phyloP scores from a whole-genome alignment of 2,888 invertebrate species.

The Thymelicus acteon region DNA sequence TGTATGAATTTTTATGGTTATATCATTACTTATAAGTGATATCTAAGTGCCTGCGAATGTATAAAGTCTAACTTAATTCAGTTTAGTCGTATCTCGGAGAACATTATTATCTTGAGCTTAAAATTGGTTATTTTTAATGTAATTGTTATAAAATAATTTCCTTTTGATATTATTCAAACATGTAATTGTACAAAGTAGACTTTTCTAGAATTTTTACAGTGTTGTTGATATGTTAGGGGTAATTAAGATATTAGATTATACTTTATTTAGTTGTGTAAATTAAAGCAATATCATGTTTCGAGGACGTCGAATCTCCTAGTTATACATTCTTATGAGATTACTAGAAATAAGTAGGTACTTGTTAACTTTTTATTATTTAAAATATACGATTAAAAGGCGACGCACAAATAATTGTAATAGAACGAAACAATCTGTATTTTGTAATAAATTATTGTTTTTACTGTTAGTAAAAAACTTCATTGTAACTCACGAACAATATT shows the following conservation, averaged over 20 bases:
- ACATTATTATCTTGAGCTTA: constrained; percentile 32
- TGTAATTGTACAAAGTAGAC: constrained; percentile 67
- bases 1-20: constrained; percentile 25
- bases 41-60: constrained; percentile 40
- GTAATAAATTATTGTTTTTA: constrained; percentile 82
- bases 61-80: constrained; percentile 27
- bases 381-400: constrained; percentile 50
- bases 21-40: constrained; percentile 41
- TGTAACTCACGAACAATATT: constrained; percentile 71
- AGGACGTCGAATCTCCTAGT: constrained; percentile 74
- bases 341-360: constrained; percentile 63
- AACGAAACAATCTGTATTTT: constrained; percentile 63
- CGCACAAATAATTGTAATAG: constrained; percentile 72
- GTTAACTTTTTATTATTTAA: constrained; percentile 76
- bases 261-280: constrained; percentile 25
- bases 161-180: constrained; percentile 34
- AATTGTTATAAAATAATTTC: constrained; percentile 32
- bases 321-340: constrained; percentile 77
- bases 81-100: constrained; percentile 23
- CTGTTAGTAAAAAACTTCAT: constrained; percentile 59
- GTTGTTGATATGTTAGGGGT: constrained; percentile 62
- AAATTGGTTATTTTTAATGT: constrained; percentile 31
- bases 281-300: constrained; percentile 57
- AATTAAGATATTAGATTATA: constrained; percentile 45
- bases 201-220: constrained; percentile 70